These are phyloP conservation scores for Orthonyx spaldingii DNA, from an alignment of 2,113 vertebrate genomes.

Conservation along the genomic window DNA sequence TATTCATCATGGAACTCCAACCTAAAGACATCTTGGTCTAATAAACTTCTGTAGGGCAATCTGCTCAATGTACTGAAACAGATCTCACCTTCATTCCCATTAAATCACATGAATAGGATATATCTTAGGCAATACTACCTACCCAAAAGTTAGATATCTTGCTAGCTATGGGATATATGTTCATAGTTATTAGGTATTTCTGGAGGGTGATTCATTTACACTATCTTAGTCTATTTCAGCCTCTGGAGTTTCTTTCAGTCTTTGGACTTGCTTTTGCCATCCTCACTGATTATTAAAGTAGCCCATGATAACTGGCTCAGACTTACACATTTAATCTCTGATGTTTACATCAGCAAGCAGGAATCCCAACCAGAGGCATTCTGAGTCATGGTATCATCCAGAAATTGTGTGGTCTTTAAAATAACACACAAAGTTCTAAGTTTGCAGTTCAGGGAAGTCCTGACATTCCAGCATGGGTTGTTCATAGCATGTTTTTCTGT, in stretches of 20 bases:
- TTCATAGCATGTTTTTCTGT: background rate
- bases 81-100: background rate
- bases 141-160: background rate
- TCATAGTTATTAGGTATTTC: background rate
- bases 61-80: background rate
- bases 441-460: background rate
- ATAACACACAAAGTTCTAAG: background rate
- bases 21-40: background rate
- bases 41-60: background rate
- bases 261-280: background rate
- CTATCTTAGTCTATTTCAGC: background rate
- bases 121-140: background rate
- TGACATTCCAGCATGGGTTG: background rate
- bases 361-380: background rate
- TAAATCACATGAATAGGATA: background rate
- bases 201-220: background rate
- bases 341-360: background rate
- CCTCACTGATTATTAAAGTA: background rate
- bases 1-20: background rate
- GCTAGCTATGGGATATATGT: background rate
- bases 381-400: background rate
- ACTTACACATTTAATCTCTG: background rate
- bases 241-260: background rate
- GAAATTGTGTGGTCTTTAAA: background rate
- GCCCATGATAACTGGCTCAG: background rate